These are phyloP conservation scores for Oopsacas minuta DNA, from an alignment of 37 sponge, comb jelly and placozoan species.

Conservation along the genomic window DNA sequence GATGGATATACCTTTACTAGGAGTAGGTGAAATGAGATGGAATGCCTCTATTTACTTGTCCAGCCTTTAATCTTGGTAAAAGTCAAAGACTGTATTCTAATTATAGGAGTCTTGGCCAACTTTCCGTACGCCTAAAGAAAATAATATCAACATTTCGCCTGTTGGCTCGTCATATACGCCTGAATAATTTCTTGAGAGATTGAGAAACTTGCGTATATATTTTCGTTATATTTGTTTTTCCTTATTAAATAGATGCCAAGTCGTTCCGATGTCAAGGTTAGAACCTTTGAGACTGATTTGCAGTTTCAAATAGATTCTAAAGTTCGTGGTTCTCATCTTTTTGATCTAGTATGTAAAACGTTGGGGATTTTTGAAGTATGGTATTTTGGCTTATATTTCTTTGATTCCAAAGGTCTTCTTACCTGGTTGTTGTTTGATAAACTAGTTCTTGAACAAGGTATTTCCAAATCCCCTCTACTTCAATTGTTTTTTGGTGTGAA, in stretches of 20 bases:
- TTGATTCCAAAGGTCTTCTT: background rate
- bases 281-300: background rate
- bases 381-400: background rate
- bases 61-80: no score
- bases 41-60: no score
- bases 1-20: no score
- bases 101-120: no score
- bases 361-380: background rate
- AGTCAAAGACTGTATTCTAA: no score
- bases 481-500: background rate
- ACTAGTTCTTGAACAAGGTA: background rate
- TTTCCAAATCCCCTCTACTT: background rate
- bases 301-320: background rate
- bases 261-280: background rate
- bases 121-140: no score
- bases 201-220: no score
- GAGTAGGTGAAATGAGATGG: no score
- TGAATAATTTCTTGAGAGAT: no score
- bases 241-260: background rate
- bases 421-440: background rate
- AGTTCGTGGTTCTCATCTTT: background rate
- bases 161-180: no score
- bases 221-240: background rate
- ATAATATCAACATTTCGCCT: no score
- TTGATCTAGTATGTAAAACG: background rate